Evolutionary conservation across 92 coral and sea anemone genomes (phyloP), one percentile per base, ranked within the genome.

Genomic region (Montipora capitata): DNA sequence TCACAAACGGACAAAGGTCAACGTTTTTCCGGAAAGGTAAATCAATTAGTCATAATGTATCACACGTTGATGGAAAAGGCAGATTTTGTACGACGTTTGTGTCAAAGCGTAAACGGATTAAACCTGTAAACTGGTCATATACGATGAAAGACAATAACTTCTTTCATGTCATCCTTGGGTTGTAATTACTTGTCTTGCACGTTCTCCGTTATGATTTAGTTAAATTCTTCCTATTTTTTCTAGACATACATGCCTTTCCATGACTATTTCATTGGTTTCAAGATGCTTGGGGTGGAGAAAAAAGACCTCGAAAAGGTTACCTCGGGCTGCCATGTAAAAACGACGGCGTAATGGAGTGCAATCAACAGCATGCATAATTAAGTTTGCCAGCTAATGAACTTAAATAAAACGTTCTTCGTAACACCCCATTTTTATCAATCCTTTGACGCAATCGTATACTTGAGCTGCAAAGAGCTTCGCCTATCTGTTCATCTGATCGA

Each of bases 71-170:
- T 18, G 79, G 80, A 83, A 72, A 59, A 59, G 59, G 44, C 20
- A 48, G 72, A 83, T 52, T 41, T 72, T 58, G 15, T 72, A 18
- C 11, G 78, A 58, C 79, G 48, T 59, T 13, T 58, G 71, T 62
- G 79, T 82, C 79, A 59, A 72, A 79, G 12, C 64, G 16, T 48
- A 82, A 82, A 69, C 67, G 85, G 76, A 68, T 81, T 70, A 68
- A 35, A 45, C 62, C 76, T 6, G 65, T 70, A 52, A 65, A 65
- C 73, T 18, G 11, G 67, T n/a, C 67, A 54, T 35, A 27, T 18
- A 40, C 18, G 85, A 59, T 68, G 85, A 81, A 81, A 81, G 85
- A 68, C 68, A 45, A 39, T 51, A 11, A 78, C 5, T 59, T 78
- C 6, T 44, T 49, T 48, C 7, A 2, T 73, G 77, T 73, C 77